phyloP scores from a whole-genome alignment of 2,888 invertebrate species.

The Cybosia mesomella region DNA sequence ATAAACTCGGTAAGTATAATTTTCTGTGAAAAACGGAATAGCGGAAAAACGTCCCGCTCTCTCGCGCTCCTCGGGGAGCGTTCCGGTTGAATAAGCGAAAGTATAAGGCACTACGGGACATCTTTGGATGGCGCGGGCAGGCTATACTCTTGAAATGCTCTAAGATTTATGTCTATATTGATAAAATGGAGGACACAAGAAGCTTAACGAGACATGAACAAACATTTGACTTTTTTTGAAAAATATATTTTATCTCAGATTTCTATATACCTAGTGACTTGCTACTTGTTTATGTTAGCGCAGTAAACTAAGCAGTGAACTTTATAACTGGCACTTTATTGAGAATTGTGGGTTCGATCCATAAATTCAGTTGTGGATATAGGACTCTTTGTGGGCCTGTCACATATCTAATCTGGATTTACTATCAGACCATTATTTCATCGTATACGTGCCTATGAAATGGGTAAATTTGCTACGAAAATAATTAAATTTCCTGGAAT shows the following conservation, averaged over 20 bases:
- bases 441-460: too few relatives aligned
- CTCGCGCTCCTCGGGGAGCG: slow-evolving; percentile 27
- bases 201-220: slow-evolving; percentile 50
- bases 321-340: background rate
- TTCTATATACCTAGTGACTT: background rate
- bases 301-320: background rate
- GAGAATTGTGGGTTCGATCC: background rate
- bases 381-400: too few relatives aligned
- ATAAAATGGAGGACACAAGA: slow-evolving; percentile 62
- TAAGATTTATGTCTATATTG: slow-evolving; percentile 66
- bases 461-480: too few relatives aligned
- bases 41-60: slow-evolving; percentile 34
- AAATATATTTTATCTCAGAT: background rate
- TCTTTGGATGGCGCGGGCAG: slow-evolving; percentile 21
- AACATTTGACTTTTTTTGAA: slow-evolving; percentile 3
- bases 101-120: slow-evolving; percentile 31
- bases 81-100: slow-evolving; percentile 42
- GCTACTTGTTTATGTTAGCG: background rate
- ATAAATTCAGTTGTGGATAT: background rate
- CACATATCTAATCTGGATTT: too few relatives aligned
- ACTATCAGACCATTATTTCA: too few relatives aligned
- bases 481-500: too few relatives aligned
- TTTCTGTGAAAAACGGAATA: slow-evolving; percentile 39
- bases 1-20: slow-evolving; percentile 43
- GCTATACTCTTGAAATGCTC: slow-evolving; percentile 49